phyloP scores from a whole-genome alignment of 1,140 invertebrate species.

The Formica selysi region DNA sequence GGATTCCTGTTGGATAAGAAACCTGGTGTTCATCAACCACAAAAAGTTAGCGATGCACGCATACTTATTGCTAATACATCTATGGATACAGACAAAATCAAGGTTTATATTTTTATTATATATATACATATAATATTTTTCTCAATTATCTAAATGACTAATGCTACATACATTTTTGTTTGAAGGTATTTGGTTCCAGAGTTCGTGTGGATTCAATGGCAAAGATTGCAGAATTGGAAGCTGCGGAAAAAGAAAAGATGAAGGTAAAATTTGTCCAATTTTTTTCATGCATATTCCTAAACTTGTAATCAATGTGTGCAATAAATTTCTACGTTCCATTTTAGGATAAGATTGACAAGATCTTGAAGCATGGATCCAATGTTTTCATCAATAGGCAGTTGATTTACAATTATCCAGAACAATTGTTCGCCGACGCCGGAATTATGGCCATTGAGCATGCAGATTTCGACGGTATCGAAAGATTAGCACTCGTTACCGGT shows the following conservation, averaged over 20 bases:
- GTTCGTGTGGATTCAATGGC: constrained; percentile 99
- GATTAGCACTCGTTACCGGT: constrained; percentile 98
- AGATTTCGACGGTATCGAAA: constrained; percentile 99
- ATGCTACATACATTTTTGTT: constrained; percentile 64
- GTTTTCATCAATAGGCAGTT: constrained; percentile 99
- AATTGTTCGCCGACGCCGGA: constrained; percentile 99
- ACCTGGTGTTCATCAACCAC: constrained; percentile 95
- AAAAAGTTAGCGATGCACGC: constrained; percentile 91
- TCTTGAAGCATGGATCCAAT: constrained; percentile 97
- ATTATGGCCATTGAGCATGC: constrained; percentile 99
- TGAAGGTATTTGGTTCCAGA: constrained; percentile 96
- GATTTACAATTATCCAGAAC: constrained; percentile 99
- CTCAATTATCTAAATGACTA: constrained; percentile 9
- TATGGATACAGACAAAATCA: constrained; percentile 99
- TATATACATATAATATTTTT: constrained; percentile 32
- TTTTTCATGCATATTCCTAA: not conserved
- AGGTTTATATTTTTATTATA: constrained; percentile 86
- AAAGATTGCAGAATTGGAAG: constrained; percentile 99
- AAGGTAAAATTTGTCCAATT: constrained; percentile 86
- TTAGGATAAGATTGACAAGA: constrained; percentile 98
- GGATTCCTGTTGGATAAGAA: constrained; percentile 99
- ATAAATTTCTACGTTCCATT: constrained; percentile 42
- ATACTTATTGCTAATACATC: constrained; percentile 99
- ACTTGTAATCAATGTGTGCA: not conserved
- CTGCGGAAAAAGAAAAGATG: constrained; percentile 99